Base-by-base conservation (phyloP, 2,797 vertebrate genomes). In the Streptopelia turtur region DNA sequence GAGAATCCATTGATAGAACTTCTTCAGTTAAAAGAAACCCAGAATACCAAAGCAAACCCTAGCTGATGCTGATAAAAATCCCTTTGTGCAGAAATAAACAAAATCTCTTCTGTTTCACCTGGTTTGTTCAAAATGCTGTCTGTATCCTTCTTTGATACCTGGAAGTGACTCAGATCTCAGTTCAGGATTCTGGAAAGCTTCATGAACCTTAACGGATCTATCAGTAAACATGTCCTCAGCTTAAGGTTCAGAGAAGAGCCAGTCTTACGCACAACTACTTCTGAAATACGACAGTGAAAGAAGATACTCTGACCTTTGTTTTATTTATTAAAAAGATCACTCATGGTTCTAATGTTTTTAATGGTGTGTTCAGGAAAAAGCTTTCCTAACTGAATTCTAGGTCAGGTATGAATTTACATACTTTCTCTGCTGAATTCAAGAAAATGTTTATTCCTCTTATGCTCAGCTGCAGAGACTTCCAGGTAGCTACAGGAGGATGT, bases 321-420 rank as follows among this genome's bases (percentile, higher is more conserved):
- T 90, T 61, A 60, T 59, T 89, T 96, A 90, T 83, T 95, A 47
- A 92, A 94, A 90, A 83, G 11, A 69, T 89, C 49, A 53, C 25
- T 91, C 35, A 66, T 72, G 82, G 11, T 50, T 79, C 28, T 52
- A 49, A 28, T 56, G 68, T 57, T 91, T 90, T 81, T 13, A 65
- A 82, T 43, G 6, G 4, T 2, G 9, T 10, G 9, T 65, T 74
- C 11, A 50, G 49, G 50, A 45, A 64, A 83, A 86, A 72, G 2
- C 9, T 35, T 83, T 81, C 23, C 10, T 52, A 57, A 49, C 27
- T 0, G 4, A 14, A 77, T 87, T 76, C 17, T 90, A 74, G 39
- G 41, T 83, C 41, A 83, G 17, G 3, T 55, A 64, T 56, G 33
- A 79, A 76, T 82, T 77, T 31, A 68, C 30, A 27, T 20, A 8